Evolutionary conservation across 2,113 vertebrate species (phyloP).

Genomic region (Synchiropus splendidus): DNA sequence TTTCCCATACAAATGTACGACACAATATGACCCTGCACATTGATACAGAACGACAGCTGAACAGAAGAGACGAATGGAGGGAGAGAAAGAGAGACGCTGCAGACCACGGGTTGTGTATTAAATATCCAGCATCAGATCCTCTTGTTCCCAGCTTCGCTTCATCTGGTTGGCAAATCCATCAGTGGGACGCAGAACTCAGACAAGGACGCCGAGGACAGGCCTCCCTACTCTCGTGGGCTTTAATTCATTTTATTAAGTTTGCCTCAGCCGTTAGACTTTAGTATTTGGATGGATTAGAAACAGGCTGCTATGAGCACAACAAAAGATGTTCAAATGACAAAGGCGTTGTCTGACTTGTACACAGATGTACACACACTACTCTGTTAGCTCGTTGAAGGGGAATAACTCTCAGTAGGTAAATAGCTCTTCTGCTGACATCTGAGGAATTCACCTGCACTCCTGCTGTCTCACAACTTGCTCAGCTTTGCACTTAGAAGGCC

Average conservation of each 20-base stretch:
- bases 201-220: conserved; percentile 45
- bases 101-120: conserved; percentile 29
- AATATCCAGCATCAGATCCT: conserved; percentile 40
- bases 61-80: background rate
- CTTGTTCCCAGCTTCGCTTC: conserved; percentile 29
- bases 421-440: no score
- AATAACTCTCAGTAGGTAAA: no score
- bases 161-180: conserved; percentile 25
- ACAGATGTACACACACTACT: conserved; percentile 6
- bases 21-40: no score
- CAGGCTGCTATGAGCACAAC: no score
- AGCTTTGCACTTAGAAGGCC: no score
- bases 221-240: conserved; percentile 11
- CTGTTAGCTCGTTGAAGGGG: conserved; percentile 34
- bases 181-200: conserved; percentile 18
- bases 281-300: no score
- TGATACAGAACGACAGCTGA: no score
- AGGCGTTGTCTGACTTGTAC: no score
- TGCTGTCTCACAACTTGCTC: no score
- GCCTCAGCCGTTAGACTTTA: conserved; percentile 6
- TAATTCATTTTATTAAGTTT: conserved; percentile 31
- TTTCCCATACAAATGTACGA: no score
- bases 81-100: background rate
- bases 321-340: no score
- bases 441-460: no score